Percentiles rank a stretch among this genome's conserved stretches.
Evolutionary conservation across 92 coral and sea anemone genomes (phyloP).

Genomic region (Porites evermanni): DNA sequence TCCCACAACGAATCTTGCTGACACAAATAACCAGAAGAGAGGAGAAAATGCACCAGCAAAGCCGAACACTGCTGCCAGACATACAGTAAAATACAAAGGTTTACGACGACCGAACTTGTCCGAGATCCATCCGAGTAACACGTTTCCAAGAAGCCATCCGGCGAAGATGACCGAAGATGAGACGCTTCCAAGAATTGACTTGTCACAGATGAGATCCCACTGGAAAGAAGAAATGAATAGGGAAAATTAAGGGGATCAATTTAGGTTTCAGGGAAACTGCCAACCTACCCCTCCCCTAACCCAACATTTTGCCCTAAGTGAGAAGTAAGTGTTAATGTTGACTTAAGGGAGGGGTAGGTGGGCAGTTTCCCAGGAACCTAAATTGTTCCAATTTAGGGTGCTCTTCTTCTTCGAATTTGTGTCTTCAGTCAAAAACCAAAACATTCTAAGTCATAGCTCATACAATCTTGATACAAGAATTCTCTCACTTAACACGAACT

Average conservation of each 20-base stretch:
- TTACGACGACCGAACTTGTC: constrained; percentile 76
- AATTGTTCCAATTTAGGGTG: not conserved
- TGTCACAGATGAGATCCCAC: constrained; percentile 86
- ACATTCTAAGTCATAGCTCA: no score
- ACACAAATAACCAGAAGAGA: constrained; percentile 70
- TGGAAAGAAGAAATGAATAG: constrained; percentile 5
- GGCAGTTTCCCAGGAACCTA: no score
- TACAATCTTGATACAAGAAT: no score
- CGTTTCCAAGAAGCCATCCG: constrained; percentile 84
- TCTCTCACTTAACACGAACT: no score
- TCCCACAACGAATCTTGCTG: constrained; percentile 72
- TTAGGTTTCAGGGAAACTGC: not conserved
- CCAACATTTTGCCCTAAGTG: no score
- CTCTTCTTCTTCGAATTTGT: no score
- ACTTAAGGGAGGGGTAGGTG: no score
- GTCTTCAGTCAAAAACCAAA: no score
- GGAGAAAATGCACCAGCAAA: constrained; percentile 68
- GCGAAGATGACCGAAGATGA: constrained; percentile 75
- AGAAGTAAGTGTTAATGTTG: no score
- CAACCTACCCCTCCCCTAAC: no score
- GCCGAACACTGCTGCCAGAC: constrained; percentile 42
- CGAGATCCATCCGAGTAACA: constrained; percentile 73
- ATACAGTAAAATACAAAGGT: constrained; percentile 50
- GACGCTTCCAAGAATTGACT: constrained; percentile 75
- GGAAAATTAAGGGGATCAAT: not conserved